Conservation (phyloP, 23 tunicate species). For the Clavelina lepadiformis region DNA sequence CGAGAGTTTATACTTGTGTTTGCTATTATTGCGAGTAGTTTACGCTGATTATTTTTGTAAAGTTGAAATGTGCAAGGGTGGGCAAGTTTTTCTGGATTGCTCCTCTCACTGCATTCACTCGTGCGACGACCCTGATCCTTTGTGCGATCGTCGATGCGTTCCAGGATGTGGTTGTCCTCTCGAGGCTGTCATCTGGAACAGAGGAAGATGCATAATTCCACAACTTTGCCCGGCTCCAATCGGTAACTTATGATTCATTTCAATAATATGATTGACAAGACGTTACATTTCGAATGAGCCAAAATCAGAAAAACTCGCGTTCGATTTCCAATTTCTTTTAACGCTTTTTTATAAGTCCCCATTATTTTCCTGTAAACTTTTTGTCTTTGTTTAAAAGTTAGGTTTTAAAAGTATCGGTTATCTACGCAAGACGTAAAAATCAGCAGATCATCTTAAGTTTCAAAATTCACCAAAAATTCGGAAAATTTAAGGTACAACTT, state of each 20-base stretch:
- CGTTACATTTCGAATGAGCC: background rate
- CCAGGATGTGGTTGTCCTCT: conserved; percentile 34
- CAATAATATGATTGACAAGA: background rate
- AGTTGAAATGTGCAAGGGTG: conserved; percentile 10
- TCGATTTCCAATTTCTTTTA: no score
- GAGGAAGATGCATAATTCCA: conserved; percentile 18
- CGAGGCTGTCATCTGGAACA: conserved; percentile 12
- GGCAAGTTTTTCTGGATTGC: conserved; percentile 6
- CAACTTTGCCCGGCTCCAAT: conserved; percentile 20
- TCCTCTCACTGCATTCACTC: conserved; percentile 7
- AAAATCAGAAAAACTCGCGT: no score
- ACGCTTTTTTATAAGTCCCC: no score
- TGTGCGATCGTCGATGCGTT: conserved; percentile 9
- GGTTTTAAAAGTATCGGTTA: no score
- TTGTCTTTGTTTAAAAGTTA: no score
- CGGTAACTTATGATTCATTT: conserved; percentile 2
- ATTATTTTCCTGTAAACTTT: no score
- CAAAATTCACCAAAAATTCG: no score
- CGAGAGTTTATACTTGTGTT: background rate
- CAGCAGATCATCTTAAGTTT: no score
- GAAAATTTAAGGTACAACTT: no score
- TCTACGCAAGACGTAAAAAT: no score
- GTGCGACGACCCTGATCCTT: conserved; percentile 31
- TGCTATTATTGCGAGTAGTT: background rate
- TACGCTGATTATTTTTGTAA: background rate